phyloP scores from a whole-genome alignment of 1,140 invertebrate genomes.

The Drosophila nikananu region DNA sequence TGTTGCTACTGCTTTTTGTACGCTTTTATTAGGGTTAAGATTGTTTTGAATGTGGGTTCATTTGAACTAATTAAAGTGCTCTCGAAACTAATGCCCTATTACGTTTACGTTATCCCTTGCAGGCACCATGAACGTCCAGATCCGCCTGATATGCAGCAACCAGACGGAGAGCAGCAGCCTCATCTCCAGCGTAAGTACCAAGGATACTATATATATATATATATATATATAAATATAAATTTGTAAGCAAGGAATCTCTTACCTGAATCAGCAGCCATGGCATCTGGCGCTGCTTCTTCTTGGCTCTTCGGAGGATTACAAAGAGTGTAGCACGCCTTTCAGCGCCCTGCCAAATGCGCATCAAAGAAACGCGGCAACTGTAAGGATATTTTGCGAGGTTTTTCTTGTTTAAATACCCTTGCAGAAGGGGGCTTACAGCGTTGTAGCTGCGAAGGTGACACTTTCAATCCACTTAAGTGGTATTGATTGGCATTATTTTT shows the following conservation, averaged over 20 bases:
- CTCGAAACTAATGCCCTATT: constrained; percentile 51
- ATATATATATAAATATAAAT: background rate
- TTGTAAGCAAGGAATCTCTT: background rate
- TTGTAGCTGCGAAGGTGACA: background rate
- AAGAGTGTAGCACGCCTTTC: constrained; percentile 52
- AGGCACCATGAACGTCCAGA: constrained; percentile 78
- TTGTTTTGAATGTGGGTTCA: constrained; percentile 55
- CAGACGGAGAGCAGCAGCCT: constrained; percentile 46
- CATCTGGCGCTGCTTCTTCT: constrained; percentile 16
- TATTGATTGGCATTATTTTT: background rate
- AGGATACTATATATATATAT: background rate
- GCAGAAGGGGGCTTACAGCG: background rate
- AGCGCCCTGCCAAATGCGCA: constrained; percentile 50
- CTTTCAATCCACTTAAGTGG: background rate
- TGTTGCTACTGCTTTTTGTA: constrained; percentile 43
- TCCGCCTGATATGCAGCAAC: constrained; percentile 78
- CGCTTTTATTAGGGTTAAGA: constrained; percentile 75
- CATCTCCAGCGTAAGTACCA: constrained; percentile 72
- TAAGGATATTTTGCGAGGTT: constrained; percentile 19
- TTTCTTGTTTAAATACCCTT: constrained; percentile 24
- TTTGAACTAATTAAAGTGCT: constrained; percentile 65
- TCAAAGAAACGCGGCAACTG: constrained; percentile 37
- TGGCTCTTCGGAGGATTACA: constrained; percentile 24
- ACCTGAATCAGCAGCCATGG: constrained; percentile 1
- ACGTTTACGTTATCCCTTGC: constrained; percentile 43